phyloP scores from a whole-genome alignment of 2,797 vertebrate genomes.

The Schizopygopsis malacanthus region DNA sequence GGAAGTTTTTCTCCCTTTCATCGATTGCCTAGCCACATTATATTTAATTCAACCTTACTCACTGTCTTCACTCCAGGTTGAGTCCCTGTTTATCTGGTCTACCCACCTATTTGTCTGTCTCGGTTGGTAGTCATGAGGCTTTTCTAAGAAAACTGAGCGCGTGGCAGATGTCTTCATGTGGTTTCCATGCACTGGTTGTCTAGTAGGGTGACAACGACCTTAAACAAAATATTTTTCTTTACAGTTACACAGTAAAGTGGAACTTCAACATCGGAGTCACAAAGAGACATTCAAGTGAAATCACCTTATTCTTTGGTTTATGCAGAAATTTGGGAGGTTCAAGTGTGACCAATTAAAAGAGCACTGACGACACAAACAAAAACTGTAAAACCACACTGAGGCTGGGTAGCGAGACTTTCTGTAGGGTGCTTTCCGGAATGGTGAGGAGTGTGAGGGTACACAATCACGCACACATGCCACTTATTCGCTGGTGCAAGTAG shows the following conservation, averaged over 20 bases:
- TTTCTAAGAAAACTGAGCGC: not conserved
- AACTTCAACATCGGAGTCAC: slow-evolving; percentile 34
- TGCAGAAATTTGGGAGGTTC: not conserved
- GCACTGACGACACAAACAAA: not conserved
- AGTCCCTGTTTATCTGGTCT: not conserved
- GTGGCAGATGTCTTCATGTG: slow-evolving; percentile 43
- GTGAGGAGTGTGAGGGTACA: slow-evolving; percentile 26
- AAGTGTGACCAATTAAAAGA: slow-evolving; percentile 18
- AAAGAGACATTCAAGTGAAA: slow-evolving; percentile 2
- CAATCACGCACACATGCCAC: slow-evolving; percentile 8
- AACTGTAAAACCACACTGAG: slow-evolving; percentile 11
- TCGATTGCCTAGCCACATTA: slow-evolving; percentile 14
- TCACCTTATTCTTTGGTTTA: not conserved
- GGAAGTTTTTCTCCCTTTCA: slow-evolving; percentile 25
- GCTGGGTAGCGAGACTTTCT: not conserved
- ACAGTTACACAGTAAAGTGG: slow-evolving; percentile 33
- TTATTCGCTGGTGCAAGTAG: not conserved
- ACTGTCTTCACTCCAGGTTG: not conserved
- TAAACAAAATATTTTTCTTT: not conserved
- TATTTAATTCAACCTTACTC: not conserved
- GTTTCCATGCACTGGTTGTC: slow-evolving; percentile 43
- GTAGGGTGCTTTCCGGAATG: slow-evolving; percentile 45
- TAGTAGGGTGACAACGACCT: slow-evolving; percentile 38
- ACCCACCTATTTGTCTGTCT: slow-evolving; percentile 13
- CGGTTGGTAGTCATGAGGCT: slow-evolving; percentile 22